These are phyloP conservation scores for Caloenas nicobarica DNA, from an alignment of 2,113 vertebrate genomes.

Conservation along the genomic window DNA sequence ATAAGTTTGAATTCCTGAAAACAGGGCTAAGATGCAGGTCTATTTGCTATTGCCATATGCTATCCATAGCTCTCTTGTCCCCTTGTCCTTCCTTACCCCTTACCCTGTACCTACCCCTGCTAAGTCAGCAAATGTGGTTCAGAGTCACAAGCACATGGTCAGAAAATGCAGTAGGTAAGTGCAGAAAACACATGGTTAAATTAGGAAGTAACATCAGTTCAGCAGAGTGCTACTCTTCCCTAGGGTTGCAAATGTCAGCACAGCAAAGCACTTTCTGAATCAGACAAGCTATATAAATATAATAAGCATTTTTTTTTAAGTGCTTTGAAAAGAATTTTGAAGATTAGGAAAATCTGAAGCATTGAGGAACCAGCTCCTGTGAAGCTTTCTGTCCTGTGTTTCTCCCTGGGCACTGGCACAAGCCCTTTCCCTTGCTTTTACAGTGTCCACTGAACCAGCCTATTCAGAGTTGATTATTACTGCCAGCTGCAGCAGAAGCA, in stretches of 20 bases:
- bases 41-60: neutral
- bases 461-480: neutral
- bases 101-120: neutral
- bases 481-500: neutral
- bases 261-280: neutral
- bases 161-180: neutral
- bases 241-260: neutral
- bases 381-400: neutral
- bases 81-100: neutral
- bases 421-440: neutral
- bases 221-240: neutral
- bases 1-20: neutral
- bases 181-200: neutral
- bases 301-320: neutral
- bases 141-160: neutral
- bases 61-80: fast-evolving
- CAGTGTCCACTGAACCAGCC: neutral
- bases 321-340: neutral
- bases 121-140: neutral
- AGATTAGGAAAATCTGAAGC: neutral
- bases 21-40: neutral
- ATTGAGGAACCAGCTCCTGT: neutral
- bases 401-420: neutral
- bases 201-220: neutral
- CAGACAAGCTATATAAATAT: neutral